Base-by-base conservation (phyloP, 2,797 vertebrate genomes). In the Selene dorsalis region DNA sequence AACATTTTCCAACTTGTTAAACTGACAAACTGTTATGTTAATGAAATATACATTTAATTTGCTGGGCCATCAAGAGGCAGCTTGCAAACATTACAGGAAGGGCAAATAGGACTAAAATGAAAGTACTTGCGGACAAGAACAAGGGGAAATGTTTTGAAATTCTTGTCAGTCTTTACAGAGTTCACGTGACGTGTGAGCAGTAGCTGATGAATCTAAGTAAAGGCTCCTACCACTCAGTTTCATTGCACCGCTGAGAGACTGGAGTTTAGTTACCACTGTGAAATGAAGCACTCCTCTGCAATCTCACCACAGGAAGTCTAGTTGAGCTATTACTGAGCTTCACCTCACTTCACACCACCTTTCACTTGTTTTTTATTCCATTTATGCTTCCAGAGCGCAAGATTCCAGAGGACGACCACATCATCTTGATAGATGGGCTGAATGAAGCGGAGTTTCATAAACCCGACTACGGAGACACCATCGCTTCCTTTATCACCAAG, bases 391-490 rank as follows among this genome's bases (percentile, higher is more conserved):
- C 90, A 99, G 98, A 98, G 91, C 93, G 93, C 78, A 99, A 96
- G 90, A 97, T 99, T 92, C 95, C 96, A 69, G 97, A 98, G 83
- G 97, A 99, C 72, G 96, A 99, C 86, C 96, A 96, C 88, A 95
- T 99, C 71, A 97, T 99, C 92, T 93, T 99, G 92, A 93, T 99
- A 68, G 98, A 99, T 35, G 97, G 97, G 20, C 94, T 99, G 92
- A 99, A 99, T 39, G 98, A 99, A 90, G 98, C 98, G 0, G 98
- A 99, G 90, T 99, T 99, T 91, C 98, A 99, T 87, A 99, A 99
- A 73, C 98, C 98, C 17, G 98, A 99, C 93, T 99, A 99, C 58
- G 98, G 98, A 56, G 97, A 99, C 92, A 99, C 98, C 1, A 95
- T 99, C 67, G 96, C 97, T 83, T 98, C 98, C 24, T 99, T 99